Evolutionary conservation across 2,113 vertebrate species (phyloP).

Genomic region (Malurus elegans): DNA sequence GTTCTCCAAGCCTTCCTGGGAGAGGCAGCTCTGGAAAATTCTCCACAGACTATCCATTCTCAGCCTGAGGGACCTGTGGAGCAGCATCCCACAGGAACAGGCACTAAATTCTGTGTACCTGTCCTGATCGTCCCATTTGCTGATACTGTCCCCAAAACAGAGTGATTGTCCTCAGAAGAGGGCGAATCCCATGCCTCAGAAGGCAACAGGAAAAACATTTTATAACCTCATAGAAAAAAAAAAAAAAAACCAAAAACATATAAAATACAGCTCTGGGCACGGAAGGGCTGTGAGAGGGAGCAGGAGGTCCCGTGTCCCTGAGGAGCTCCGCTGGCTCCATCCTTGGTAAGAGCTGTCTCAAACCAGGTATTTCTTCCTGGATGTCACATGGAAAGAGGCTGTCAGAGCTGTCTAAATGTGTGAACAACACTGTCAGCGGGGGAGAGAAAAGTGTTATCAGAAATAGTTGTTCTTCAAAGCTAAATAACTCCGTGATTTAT

Average conservation of each 20-base stretch:
- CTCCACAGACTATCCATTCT: background rate
- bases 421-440: slow-evolving; percentile 48
- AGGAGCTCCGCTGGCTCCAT: background rate
- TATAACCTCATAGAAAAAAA: background rate
- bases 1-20: background rate
- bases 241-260: background rate
- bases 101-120: background rate
- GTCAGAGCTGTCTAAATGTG: slow-evolving; percentile 15
- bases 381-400: background rate
- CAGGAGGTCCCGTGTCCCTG: background rate
- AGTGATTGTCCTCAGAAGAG: background rate
- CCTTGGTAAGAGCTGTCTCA: background rate
- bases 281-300: background rate
- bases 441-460: slow-evolving; percentile 3
- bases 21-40: background rate
- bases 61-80: background rate
- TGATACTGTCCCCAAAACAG: background rate
- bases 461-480: slow-evolving; percentile 42
- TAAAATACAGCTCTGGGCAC: background rate
- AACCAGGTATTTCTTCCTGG: background rate
- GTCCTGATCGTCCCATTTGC: accelerated
- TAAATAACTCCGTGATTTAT: background rate
- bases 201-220: background rate
- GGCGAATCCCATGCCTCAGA: background rate
- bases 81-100: background rate